phyloP scores from a whole-genome alignment of 2,888 invertebrate species.

The Polyommatus icarus region DNA sequence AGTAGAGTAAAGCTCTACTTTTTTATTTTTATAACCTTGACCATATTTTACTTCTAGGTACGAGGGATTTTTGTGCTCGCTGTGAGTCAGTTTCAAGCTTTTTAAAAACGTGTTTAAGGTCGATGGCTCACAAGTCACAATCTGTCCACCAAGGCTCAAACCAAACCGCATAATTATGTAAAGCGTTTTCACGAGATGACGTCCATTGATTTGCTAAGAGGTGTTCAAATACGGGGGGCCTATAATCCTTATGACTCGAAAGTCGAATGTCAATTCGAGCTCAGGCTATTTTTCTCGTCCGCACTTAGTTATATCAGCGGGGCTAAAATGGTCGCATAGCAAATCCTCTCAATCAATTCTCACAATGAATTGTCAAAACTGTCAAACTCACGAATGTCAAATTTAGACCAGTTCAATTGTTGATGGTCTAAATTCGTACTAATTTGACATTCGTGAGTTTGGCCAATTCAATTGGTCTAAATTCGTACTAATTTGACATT shows the following conservation, averaged over 20 bases:
- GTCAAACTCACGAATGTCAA: too few species aligned
- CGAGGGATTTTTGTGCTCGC: not conserved
- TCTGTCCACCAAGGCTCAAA: not conserved
- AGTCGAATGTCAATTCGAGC: not conserved
- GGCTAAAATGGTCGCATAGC: too few species aligned
- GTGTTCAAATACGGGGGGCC: not conserved
- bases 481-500: too few species aligned
- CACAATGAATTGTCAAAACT: too few species aligned
- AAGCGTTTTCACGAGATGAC: not conserved
- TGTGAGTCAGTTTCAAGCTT: not conserved
- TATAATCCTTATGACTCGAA: not conserved
- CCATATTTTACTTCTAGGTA: not conserved
- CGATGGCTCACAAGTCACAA: slow-evolving; percentile 2
- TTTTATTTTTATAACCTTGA: not conserved
- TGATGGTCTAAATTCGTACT: too few species aligned
- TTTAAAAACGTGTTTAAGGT: slow-evolving; percentile 6
- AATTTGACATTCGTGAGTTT: too few species aligned
- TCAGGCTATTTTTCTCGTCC: not conserved
- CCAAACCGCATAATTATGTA: slow-evolving; percentile 6
- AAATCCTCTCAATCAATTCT: too few species aligned
- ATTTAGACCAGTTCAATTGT: too few species aligned
- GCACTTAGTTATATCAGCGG: not conserved
- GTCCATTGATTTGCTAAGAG: slow-evolving; percentile 27
- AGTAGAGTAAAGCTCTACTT: not conserved
- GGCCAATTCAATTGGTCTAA: too few species aligned